A percentile compares a stretch with the other conserved stretches of the same genome.
These are phyloP conservation scores for Eriosoma lanigerum DNA, from an alignment of 1,140 invertebrate species.

Conservation along the genomic window DNA sequence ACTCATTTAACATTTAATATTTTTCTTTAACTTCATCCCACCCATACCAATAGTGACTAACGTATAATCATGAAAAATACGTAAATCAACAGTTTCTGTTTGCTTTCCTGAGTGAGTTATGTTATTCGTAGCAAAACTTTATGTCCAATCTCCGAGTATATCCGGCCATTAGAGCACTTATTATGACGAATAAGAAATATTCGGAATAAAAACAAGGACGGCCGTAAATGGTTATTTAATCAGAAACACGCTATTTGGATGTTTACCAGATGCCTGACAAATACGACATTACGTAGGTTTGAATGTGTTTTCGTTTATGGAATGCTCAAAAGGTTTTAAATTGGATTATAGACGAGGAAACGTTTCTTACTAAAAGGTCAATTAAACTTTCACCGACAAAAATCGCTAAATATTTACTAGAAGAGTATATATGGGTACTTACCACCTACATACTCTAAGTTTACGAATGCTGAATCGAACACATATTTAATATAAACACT, in stretches of 20 bases:
- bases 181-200: neutral
- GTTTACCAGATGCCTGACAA: neutral
- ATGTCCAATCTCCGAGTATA: neutral
- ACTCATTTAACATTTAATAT: no score
- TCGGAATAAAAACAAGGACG: neutral
- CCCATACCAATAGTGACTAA: neutral
- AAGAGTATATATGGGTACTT: no score
- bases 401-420: neutral
- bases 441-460: no score
- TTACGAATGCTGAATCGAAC: no score
- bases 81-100: neutral
- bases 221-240: neutral
- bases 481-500: no score
- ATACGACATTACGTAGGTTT: neutral
- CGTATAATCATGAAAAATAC: neutral
- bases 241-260: neutral
- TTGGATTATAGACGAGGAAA: constrained; percentile 18
- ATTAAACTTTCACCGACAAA: neutral
- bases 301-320: constrained; percentile 12
- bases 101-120: neutral
- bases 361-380: constrained; percentile 8
- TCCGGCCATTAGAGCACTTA: constrained; percentile 9
- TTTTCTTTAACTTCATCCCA: no score
- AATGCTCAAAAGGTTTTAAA: constrained; percentile 30
- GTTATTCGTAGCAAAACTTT: neutral